A percentile compares a stretch with the other conserved stretches of the same genome.
These are phyloP conservation scores for Drosophila tanythrix DNA, from an alignment of 2,888 invertebrate species.

Conservation along the genomic window DNA sequence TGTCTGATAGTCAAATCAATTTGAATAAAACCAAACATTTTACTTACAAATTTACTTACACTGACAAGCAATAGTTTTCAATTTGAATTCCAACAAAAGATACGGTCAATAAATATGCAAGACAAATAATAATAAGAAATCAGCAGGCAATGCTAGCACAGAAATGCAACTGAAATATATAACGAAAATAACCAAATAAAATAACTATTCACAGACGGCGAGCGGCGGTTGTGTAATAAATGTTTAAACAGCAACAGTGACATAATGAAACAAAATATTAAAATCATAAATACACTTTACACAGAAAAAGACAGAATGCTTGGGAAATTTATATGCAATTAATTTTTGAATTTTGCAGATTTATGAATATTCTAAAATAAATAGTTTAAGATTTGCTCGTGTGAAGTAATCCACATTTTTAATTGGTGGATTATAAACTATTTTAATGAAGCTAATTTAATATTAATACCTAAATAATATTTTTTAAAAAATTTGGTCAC, in stretches of 20 bases:
- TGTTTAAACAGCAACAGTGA: slow-evolving; percentile 34
- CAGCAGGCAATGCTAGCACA: slow-evolving; percentile 1
- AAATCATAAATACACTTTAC: slow-evolving; percentile 20
- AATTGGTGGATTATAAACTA: background rate
- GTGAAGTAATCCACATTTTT: background rate
- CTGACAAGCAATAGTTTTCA: background rate
- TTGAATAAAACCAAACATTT: background rate
- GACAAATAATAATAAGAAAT: slow-evolving; percentile 46
- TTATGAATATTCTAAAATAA: slow-evolving; percentile 3
- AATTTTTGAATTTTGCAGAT: background rate
- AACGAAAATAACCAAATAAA: slow-evolving; percentile 42
- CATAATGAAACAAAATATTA: slow-evolving; percentile 7
- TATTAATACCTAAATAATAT: background rate
- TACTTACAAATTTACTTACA: background rate
- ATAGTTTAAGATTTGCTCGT: background rate
- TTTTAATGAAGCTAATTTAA: background rate
- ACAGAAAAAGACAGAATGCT: slow-evolving; percentile 27
- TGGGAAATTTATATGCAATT: slow-evolving; percentile 24
- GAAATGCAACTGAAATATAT: slow-evolving; percentile 19
- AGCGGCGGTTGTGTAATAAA: slow-evolving; percentile 37
- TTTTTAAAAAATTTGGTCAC: background rate
- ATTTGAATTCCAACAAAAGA: background rate
- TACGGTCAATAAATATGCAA: background rate
- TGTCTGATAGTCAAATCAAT: background rate
- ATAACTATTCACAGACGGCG: slow-evolving; percentile 8